Evolutionary conservation across 2,797 vertebrate genomes (phyloP), one percentile per base, ranked within the genome.

Genomic region (Champsocephalus gunnari): DNA sequence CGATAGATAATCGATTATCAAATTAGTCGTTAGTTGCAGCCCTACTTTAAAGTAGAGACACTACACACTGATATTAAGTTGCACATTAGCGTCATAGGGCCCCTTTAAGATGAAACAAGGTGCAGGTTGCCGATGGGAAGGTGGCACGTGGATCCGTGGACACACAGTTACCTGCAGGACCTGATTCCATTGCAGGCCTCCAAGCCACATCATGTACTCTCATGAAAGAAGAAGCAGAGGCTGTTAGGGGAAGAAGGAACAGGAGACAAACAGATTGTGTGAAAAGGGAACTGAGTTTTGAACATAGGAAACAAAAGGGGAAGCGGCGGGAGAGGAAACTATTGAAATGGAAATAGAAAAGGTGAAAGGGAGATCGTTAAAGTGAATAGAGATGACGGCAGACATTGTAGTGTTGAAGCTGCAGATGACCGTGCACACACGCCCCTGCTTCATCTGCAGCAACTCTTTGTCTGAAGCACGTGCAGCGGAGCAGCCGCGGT

Each of bases 191-290:
- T 5, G 59, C 84, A 84, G 94, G 93, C 82, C 94, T 93, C 93
- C 93, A 94, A 24, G 94, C 92, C 80, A 92, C 71, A 66, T 94
- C 94, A 60, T 80, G 82, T 19, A 93, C 44, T 86, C 83, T 92
- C 45, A 51, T 69, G 32, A 60, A 28, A 48, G 84, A 71, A 64
- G 83, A 71, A 64, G 43, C 81, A 38, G 72, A 81, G 57, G 82
- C 92, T 93, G 87, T 44, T 61, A 48, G 8, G 44, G 7, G 57
- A 66, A 69, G 49, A 77, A 21, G 38, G 34, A 80, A 73, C 19
- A 70, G 65, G 28, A 45, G 47, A 66, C 13, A 54, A 19, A 65
- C 12, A 7, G 5, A 44, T 14, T 24, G 28, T 71, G 38, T 14
- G 48, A 71, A 68, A 77, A 62, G 16, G 43, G 74, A 75, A 82